Percentiles rank a stretch among this genome's conserved stretches.
These are phyloP conservation scores for Sebastes matsubarae DNA, from an alignment of 2,797 vertebrate genomes.

Conservation along the genomic window DNA sequence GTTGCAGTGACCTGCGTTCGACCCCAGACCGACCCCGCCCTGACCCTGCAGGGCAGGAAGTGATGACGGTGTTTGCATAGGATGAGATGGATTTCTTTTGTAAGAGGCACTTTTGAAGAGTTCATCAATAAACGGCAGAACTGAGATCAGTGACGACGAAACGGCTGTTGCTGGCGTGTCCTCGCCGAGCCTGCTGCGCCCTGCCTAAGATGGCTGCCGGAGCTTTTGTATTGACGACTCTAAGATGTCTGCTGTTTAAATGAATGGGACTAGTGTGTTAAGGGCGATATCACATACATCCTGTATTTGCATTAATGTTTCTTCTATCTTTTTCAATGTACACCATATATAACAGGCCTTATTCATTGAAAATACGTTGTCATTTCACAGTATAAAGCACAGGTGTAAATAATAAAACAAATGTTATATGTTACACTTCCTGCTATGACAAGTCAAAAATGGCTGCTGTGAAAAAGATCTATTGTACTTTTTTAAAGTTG, in stretches of 20 bases:
- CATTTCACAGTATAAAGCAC: background rate
- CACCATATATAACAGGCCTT: background rate
- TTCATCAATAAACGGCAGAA: slow-evolving; percentile 1
- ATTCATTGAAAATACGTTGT: background rate
- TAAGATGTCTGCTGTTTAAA: slow-evolving; percentile 23
- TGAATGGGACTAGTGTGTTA: background rate
- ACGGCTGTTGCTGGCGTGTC: background rate
- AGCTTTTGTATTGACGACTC: background rate
- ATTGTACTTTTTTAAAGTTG: no score
- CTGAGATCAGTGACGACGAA: background rate
- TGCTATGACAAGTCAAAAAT: no score
- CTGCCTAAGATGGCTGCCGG: slow-evolving; percentile 25
- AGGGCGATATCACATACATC: background rate
- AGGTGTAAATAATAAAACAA: background rate
- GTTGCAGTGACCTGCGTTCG: slow-evolving; percentile 20
- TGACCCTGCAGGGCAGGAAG: slow-evolving; percentile 43
- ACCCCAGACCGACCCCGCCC: slow-evolving; percentile 15
- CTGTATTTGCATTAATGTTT: background rate
- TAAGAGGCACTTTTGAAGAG: background rate
- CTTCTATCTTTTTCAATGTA: background rate
- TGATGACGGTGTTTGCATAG: background rate
- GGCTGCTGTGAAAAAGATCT: no score
- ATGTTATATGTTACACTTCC: no score
- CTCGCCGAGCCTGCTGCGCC: background rate
- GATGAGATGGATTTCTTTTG: background rate